Percentiles rank a stretch among this genome's conserved stretches.
phyloP scores from a whole-genome alignment of 2,113 vertebrate genomes.

The human region GRCh38 chr5:152869501-152870000 shows the following conservation, averaged over 20 bases:
- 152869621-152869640: not conserved
- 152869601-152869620: not conserved
- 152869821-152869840: not conserved
- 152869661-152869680: not conserved
- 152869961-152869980: not conserved
- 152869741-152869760: not conserved
- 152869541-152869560: not conserved
- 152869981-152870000: not conserved
- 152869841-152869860: not conserved
- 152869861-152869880: not conserved
- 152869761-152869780: not conserved
- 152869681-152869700: not conserved
- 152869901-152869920: not conserved
- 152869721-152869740: not conserved
- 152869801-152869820: not conserved
- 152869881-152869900: not conserved
- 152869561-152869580: not conserved
- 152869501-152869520: not conserved
- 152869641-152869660: not conserved
- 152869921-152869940: not conserved
- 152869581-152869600: not conserved
- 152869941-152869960: not conserved
- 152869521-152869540: not conserved
- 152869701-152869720: not conserved
- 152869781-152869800: constrained; percentile 19